Evolutionary conservation across 2,113 vertebrate species (phyloP).

Genomic region (Trogon surrucura): DNA sequence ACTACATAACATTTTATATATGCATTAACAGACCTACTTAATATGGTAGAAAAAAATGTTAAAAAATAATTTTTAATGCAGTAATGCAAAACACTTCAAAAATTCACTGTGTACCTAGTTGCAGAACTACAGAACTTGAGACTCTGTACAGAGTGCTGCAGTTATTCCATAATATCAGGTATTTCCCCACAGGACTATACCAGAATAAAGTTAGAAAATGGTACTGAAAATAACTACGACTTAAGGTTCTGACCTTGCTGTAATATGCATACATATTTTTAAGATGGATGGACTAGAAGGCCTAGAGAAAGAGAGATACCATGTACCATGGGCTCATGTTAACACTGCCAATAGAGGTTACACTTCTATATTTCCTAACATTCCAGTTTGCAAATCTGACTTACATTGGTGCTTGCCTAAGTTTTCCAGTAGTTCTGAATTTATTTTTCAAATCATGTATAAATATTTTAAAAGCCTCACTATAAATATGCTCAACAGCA

Average conservation of each 20-base stretch:
- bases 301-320: background rate
- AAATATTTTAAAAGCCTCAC: background rate
- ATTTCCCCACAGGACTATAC: background rate
- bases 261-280: background rate
- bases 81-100: background rate
- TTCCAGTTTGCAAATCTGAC: background rate
- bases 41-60: background rate
- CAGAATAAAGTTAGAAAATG: background rate
- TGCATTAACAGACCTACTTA: background rate
- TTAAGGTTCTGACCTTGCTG: background rate
- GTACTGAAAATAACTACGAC: background rate
- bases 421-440: background rate
- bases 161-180: background rate
- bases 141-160: background rate
- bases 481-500: background rate
- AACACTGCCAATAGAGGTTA: background rate
- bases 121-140: background rate
- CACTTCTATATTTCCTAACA: background rate
- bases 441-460: background rate
- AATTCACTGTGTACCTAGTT: background rate
- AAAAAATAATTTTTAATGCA: background rate
- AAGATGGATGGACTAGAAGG: background rate
- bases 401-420: background rate
- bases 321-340: background rate
- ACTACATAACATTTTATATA: background rate